Evolutionary conservation across 2,888 invertebrate genomes (phyloP), one percentile per base, ranked within the genome.

Genomic region (Eueremaeus valkanovi): DNA sequence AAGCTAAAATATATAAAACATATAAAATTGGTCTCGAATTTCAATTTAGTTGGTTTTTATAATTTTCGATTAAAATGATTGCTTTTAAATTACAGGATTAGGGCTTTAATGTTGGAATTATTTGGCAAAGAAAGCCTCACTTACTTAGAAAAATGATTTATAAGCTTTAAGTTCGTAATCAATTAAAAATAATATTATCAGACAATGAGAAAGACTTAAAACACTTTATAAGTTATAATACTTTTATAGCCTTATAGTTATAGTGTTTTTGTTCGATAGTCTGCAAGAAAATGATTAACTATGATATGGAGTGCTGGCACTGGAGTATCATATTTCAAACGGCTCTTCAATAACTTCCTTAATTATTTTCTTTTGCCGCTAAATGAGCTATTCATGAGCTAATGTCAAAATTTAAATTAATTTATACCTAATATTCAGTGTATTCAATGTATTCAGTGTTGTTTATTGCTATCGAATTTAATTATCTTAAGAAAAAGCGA

Each of bases 371-470:
- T 21, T 55, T 51, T 9, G 16, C 51, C 51, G 51, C 58, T 58
- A 58, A 61, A 61, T 31, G 61, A 61, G 31, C 29, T 61, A 61
- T 61, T 61, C 61, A 61, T 61, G 61, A 61, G 61, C 31, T 61
- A 16, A 18, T 61, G 61, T 61, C 61, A 29, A 21, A 31, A 61
- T 27, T 61, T 5, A 61, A 61, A 61, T 61, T 61, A 61, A 61
- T 61, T 61, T 61, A 61, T 61, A 13, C 27, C 27, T 61, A 61
- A 61, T 55, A 55, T 55, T 24, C 29, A 55, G 29, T 27, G 24
- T 27, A 21, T 55, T 55, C 18, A 45, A n/a, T n/a, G 13, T 42
- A 42, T 42, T 42, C 9, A 42, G 42, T 8, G 9, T 24, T 8
- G 9, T 21, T 27, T 21, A 6, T 55, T 55, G 3, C 13, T 61